Base-by-base conservation (phyloP, 2,113 vertebrate species). In the Etheostoma cragini region DNA sequence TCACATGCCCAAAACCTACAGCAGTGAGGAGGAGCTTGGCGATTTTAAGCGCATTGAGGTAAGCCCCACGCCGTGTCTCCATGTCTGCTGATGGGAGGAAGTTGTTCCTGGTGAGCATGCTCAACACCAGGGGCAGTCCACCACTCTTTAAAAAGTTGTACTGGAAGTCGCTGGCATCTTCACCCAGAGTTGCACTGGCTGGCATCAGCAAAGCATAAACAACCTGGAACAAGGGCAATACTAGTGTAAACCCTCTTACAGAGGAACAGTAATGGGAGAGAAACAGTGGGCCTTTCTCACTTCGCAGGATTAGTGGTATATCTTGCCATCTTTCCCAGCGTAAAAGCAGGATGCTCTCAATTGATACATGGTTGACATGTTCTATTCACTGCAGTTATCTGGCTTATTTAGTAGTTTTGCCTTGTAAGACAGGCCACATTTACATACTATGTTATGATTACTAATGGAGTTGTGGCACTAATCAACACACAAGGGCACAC, bases 161-260 rank as follows among this genome's bases (percentile, higher is more conserved):
- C 30, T 99, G 98, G 93, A 99, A 99, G 90, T 99, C 98, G 80
- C 97, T 98, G 60, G 98, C 98, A 58, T 99, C 98, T 91, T 99
- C 98, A 58, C 97, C 97, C 89, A 99, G 92, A 67, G 98, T 98
- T 90, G 97, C 97, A 89, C 97, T 98, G 92, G 98, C 98, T 89
- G 98, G 98, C 98, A 99, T 99, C 93, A 99, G 96, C 95, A 99
- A 95, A 91, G 98, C 97, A 94, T 99, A 99, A 80, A 99, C 98
- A 90, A 99, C 98, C 98, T 99, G 87, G 85, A 77, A 75, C 8
- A 58, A 1, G 50, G 19, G 45, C 46, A 57, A 62, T 19, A 72
- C 16, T 0, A 62, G 38, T n/a, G 26, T 56, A 7, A 82, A 63
- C 2, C 1, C 22, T 67, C 50, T 26, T 38, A 45, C 8, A 24